Evolutionary conservation across 2,797 vertebrate species (phyloP), one percentile per base, ranked within the genome.

Genomic region (Syndactyla subalaris): DNA sequence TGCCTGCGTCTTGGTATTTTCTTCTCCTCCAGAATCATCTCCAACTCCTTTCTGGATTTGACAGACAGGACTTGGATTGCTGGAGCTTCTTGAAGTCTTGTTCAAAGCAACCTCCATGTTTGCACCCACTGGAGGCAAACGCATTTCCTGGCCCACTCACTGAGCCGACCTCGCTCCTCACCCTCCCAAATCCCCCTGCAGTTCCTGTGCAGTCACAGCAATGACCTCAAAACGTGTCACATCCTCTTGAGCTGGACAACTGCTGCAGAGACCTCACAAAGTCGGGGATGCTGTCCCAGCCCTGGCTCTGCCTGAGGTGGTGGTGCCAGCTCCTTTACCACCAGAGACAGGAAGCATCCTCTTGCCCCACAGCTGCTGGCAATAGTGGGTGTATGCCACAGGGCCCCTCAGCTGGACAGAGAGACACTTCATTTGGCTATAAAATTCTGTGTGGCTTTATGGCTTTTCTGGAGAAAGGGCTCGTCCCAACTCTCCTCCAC

Each of bases 11-110:
- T 92, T 92, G 91, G 86, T 96, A 66, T 95, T 95, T 93, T 94
- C 94, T 96, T 72, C 92, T 96, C 83, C 95, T 74, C 85, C 85
- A 95, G 88, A 96, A 72, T 73, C 94, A 95, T 88, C 95, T 77
- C 68, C 90, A 86, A 0, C 86, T 92, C 81, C 85, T 85, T 23
- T 74, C 84, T 89, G 62, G 26, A 38, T 95, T 81, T 94, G 92
- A 94, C 82, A 96, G 92, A 92, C 94, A 84, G 94, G 63, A 19
- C 86, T 87, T 71, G 55, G 49, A 39, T 80, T 58, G 54, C 67
- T 86, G 75, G 72, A 83, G 89, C 85, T 87, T 75, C 67, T 67
- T 52, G 79, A 65, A 92, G 18, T 34, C 75, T 79, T n/a, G 7
- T 15, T 83, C 55, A 61, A 34, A 74, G 91, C 66, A 57, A 58